Percentiles rank a stretch among this genome's conserved stretches.
Evolutionary conservation across 2,113 vertebrate species (phyloP).

Genomic region (Colinus virginianus): DNA sequence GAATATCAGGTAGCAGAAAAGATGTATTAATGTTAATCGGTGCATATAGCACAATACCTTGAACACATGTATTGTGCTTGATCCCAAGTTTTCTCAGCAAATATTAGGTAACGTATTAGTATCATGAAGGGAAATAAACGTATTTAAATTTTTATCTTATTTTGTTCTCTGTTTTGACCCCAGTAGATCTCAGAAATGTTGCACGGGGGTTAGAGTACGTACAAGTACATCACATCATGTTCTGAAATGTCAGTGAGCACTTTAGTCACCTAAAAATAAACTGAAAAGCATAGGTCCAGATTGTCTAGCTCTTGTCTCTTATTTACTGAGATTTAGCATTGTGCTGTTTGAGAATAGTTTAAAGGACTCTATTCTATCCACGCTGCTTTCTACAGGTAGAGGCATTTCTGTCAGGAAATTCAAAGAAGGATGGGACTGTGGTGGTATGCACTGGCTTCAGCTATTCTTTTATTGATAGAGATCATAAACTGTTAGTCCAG

Average conservation of each 20-base stretch:
- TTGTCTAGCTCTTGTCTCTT: not conserved
- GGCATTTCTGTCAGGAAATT: not conserved
- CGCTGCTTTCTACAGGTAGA: not conserved
- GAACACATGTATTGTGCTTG: not conserved
- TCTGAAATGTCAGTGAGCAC: not conserved
- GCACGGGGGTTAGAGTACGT: not conserved
- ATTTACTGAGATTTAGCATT: not conserved
- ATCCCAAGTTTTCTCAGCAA: not conserved
- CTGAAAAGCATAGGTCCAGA: not conserved
- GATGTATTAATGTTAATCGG: not conserved
- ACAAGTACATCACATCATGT: not conserved
- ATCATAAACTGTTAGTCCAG: not conserved
- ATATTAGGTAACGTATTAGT: not conserved
- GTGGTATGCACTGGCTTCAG: not conserved
- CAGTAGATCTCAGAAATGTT: not conserved
- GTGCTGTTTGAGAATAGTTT: not conserved
- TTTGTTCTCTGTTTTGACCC: not conserved
- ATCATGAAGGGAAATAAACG: not conserved
- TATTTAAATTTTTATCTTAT: not conserved
- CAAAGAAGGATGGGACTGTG: not conserved
- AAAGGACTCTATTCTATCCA: not conserved
- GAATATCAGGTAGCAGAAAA: not conserved
- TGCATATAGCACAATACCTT: not conserved
- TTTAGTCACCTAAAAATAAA: conserved; percentile 36
- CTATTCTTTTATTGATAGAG: not conserved